These are phyloP conservation scores for Pogonus chalceus DNA, from an alignment of 1,140 invertebrate genomes.

Conservation along the genomic window DNA sequence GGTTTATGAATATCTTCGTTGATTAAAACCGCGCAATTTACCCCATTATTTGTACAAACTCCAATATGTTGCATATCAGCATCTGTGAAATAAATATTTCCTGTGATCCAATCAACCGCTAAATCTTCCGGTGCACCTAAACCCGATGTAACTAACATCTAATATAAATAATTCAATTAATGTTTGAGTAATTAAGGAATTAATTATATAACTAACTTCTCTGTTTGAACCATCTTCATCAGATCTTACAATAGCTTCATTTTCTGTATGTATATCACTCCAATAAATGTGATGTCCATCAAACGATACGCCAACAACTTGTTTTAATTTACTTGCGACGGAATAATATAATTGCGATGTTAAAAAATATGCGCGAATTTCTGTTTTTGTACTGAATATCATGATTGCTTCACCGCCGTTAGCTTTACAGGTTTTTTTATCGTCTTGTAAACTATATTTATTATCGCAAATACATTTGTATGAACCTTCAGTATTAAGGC, in stretches of 20 bases:
- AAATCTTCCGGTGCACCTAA: conserved; percentile 63
- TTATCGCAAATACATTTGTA: conserved; percentile 71
- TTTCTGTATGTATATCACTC: conserved; percentile 54
- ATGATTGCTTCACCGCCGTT: conserved; percentile 47
- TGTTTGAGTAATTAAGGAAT: neutral
- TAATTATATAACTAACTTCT: conserved; percentile 36
- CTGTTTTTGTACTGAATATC: conserved; percentile 47
- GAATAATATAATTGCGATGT: conserved; percentile 35
- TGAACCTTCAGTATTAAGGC: conserved; percentile 63
- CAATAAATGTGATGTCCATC: conserved; percentile 62
- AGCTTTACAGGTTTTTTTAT: conserved; percentile 62
- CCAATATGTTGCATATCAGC: conserved; percentile 57
- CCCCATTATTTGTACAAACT: conserved; percentile 56
- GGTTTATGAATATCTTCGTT: conserved; percentile 48
- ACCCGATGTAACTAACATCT: conserved; percentile 48
- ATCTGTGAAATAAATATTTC: conserved; percentile 75
- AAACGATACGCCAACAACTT: conserved; percentile 56
- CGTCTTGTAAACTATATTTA: conserved; percentile 55
- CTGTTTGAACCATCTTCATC: conserved; percentile 42
- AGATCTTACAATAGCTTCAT: conserved; percentile 53
- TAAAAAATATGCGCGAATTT: conserved; percentile 40
- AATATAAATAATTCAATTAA: neutral
- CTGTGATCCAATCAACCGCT: conserved; percentile 70
- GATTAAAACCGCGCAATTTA: conserved; percentile 50
- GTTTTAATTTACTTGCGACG: conserved; percentile 39